Evolutionary conservation across 2,113 vertebrate genomes (phyloP), one percentile per base, ranked within the genome.

Genomic region (Lagopus muta): DNA sequence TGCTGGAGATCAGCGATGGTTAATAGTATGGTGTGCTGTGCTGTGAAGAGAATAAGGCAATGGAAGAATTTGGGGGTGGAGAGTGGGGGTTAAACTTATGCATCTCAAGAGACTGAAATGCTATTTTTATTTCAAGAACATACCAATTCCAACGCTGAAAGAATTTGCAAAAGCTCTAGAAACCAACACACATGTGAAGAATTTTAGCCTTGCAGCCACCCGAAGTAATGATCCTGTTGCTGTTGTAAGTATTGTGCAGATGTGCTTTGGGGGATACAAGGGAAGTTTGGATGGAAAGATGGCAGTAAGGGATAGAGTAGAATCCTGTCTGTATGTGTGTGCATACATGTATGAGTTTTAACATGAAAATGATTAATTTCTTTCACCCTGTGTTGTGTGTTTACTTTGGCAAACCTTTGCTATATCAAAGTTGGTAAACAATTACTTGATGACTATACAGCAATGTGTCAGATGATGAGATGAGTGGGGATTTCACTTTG

Each of bases 181-280:
- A 97, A 98, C 91, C 82, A 99, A 99, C 97, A 98, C 97, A 0
- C 97, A 98, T 10, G 98, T 99, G 89, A 99, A 98, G 95, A 98
- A 97, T 95, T 99, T 99, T 78, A 99, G 99, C 94, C 97, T 99
- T 93, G 99, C 98, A 54, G 99, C 99, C 48, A 99, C 99, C 18
- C 97, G 99, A 86, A 99, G 99, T 96, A 99, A 99, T 34, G 99
- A 99, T 89, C 99, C 99, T 3, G 97, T 99, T 28, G 99, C 99
- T 61, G 92, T 97, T 94, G 99, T 99, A 95, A 98, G 99, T 97
- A 90, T 55, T 6, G 0, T 15, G 20, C 7, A 42, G 28, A 24
- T 0, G 0, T 4, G 6, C 28, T 48, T 8, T 15, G 84, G n/a
- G 25, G 43, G 48, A 16, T 48, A n/a, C 42, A 4, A 1, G 42